Evolutionary conservation across 2,797 vertebrate genomes (phyloP), one percentile per base, ranked within the genome.

Genomic region (Lates japonicus): DNA sequence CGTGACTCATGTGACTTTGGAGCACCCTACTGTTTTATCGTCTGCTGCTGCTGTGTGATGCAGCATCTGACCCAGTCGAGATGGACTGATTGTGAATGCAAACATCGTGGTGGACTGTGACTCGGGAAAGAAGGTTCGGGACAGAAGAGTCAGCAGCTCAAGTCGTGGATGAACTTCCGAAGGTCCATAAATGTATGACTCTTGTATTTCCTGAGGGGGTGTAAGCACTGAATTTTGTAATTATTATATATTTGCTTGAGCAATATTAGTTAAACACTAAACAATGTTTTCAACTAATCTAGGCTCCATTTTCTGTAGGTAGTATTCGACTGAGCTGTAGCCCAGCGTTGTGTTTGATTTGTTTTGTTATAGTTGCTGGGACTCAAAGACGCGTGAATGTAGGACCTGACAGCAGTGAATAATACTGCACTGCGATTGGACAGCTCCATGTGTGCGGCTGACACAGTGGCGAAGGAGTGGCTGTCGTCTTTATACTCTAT

Each of bases 401-500:
- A 90, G 93, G 93, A 94, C 94, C 94, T 88, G 92, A 93, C 95
- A 96, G 93, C 94, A 78, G 94, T 94, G 94, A 95, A 95, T 91
- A 86, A 84, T 92, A 94, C 94, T 96, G 95, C 95, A 96, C 95
- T 96, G 95, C 80, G 91, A 96, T 95, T 95, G 93, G 93, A 93
- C 94, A 66, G 95, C 94, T 96, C 94, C 90, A 67, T 94, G 94
- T 95, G 95, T 95, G n/a, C 92, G 14, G 73, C 82, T 78, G 90
- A 93, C 94, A 94, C 94, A 91, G 78, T 78, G 92, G 91, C 37
- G 88, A 93, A 94, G 93, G 90, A 93, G 92, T 88, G 94, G 95
- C 95, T 94, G 95, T 94, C 89, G 88, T 94, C 95, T 96, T 96
- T 96, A 96, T 82, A 90, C 92, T 93, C 94, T 96, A 96, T 96